Evolutionary conservation across 2,797 vertebrate species (phyloP), one percentile per base, ranked within the genome.

Genomic region (Lithobates sylvaticus): DNA sequence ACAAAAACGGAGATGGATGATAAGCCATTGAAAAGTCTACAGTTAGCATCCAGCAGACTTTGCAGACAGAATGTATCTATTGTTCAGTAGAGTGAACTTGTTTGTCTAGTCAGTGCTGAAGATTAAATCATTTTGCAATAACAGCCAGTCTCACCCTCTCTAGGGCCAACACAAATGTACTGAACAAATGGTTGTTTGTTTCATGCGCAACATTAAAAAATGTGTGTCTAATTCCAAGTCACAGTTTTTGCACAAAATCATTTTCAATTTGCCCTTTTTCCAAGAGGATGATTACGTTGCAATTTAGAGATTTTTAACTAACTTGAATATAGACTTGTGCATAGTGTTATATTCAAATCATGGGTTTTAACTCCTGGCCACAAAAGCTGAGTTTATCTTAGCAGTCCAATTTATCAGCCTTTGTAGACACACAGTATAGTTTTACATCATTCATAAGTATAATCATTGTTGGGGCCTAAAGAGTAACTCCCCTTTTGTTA

Each of bases 91-190:
- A 65, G n/a, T 67, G 81, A 65, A 67, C 81, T 44, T 83, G 81
- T 83, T 83, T 83, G 71, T 83, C 61, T 76, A 27, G n/a, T 58
- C 44, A 76, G n/a, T 50, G 42, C 54, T 29, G 81, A 83, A 83
- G 79, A 83, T 65, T 77, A 77, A 84, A 84, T 77, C 65, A 84
- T 84, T 84, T 78, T 84, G 74, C 65, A 84, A 71, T 75, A 83
- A 78, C 64, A 15, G 83, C 23, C n/a, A 26, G 50, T 8, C 61
- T 77, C 64, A 23, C 36, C 39, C 39, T 32, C 71, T 81, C 79
- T 39, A 10, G 79, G 47, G 72, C 81, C 72, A 84, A 84, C 34
- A 42, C 76, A 84, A 84, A 78, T 84, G 47, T 54, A 72, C 50
- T 84, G 83, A 78, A 84, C 50, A 69, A 84, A 78, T 84, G 65